Percentiles rank a stretch among this genome's conserved stretches.
Conservation (phyloP, 2,888 invertebrate genomes). For the Erannis defoliaria region DNA sequence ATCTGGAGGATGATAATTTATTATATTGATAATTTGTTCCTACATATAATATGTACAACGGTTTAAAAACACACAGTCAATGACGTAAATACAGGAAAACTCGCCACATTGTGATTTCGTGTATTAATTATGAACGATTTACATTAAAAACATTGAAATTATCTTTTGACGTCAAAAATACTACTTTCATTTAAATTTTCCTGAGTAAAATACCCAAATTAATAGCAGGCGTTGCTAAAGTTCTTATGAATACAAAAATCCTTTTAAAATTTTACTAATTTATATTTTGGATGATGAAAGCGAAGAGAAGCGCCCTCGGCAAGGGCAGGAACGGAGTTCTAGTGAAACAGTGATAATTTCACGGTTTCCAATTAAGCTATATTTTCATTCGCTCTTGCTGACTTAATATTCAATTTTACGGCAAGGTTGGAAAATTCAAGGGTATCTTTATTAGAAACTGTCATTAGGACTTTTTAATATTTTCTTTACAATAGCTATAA, state of each 20-base stretch:
- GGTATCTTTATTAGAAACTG: conserved; percentile 13
- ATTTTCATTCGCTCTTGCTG: conserved; percentile 32
- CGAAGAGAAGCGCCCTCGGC: conserved; percentile 24
- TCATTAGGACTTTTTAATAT: conserved; percentile 4
- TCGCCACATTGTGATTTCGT: not conserved
- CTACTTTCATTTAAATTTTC: conserved; percentile 1
- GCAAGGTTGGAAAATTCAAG: conserved; percentile 8
- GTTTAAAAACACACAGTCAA: too few relatives aligned
- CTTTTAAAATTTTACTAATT: conserved; percentile 37
- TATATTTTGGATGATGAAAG: conserved; percentile 41
- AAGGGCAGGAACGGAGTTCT: conserved; percentile 21
- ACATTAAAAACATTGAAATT: not conserved
- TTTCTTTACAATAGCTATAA: not conserved
- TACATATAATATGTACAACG: too few relatives aligned
- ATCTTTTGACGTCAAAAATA: not conserved
- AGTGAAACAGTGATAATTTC: conserved; percentile 36
- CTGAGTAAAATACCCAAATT: conserved; percentile 1
- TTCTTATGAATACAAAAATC: conserved; percentile 34
- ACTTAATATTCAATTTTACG: conserved; percentile 28
- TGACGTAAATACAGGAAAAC: too few relatives aligned
- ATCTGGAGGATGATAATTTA: too few relatives aligned
- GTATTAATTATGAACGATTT: not conserved
- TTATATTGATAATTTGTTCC: too few relatives aligned
- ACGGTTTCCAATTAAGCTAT: conserved; percentile 36
- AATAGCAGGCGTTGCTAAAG: conserved; percentile 19